Base-by-base conservation (phyloP, 2,888 invertebrate species). In the Sialis lutaria region DNA sequence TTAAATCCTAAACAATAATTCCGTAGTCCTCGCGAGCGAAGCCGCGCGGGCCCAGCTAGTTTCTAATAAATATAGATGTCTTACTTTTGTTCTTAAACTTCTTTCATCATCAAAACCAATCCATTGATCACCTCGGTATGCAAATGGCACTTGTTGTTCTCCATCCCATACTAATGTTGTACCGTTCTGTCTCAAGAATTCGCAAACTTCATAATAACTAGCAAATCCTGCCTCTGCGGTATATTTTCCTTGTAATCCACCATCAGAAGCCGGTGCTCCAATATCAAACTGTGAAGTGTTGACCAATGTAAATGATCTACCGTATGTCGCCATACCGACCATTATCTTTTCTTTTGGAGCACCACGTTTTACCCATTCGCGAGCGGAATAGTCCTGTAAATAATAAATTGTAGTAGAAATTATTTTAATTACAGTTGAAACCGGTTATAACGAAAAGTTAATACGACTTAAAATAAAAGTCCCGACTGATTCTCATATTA, bases 161-260 rank as follows among this genome's bases (percentile, higher is more conserved):
- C 90, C 91, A 61, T 92, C 92, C 92, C 92, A 93, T 0, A 92
- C 91, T 5, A 92, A 70, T 0, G 91, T 92, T 0, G 91, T 92
- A 60, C 91, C 91, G 54, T 88, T 84, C 52, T 82, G 84, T 49
- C 86, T 81, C 40, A 95, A 69, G 71, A 93, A 91, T 56, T 89
- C 82, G 62, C 93, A 95, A 45, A 93, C 79, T 72, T 96, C 96
- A 60, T 93, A 96, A 67, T 91, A 95, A 4, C 93, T 87, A 66
- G 93, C 77, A 64, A 95, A 93, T 10, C 96, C 96, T 6, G 89
- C 82, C 65, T 96, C 95, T 53, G 83, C 82, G 1, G 93, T 95
- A 65, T 82, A 95, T 56, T 85, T 83, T 44, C 92, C 93, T 1
- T 84, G 69, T 42, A 72, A 70, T 61, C 92, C 93, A 46, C 91